Base-by-base conservation (phyloP, 2,113 vertebrate genomes). In the Ivindomyrus marchei region DNA sequence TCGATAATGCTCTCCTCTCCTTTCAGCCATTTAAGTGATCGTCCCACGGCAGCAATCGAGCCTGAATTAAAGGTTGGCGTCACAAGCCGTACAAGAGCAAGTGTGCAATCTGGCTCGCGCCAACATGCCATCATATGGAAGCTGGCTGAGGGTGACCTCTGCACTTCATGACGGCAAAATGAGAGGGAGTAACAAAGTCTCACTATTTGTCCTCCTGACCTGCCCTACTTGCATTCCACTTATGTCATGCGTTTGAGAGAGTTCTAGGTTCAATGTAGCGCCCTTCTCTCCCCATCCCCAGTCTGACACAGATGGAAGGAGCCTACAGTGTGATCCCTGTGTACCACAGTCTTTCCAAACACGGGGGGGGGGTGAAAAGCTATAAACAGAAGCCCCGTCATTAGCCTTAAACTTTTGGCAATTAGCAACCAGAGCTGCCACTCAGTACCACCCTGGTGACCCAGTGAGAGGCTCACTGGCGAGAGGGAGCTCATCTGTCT, bases 341-440 rank as follows among this genome's bases (percentile, higher is more conserved):
- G 13, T 24, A 62, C 58, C 56, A 50, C 58, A 21, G 24, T 53
- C 21, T 77, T 85, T 17, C 80, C 89, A 70, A 70, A 70, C 62
- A 13, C n/a, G 74, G 62, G 46, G 42, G 89, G 87, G 77, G 90
- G 87, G 66, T 90, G 90, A 4, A n/a, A 47, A 89, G 92, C 85
- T 86, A 87, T 86, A 92, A 89, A 77, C 89, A 77, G 91, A 91
- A 92, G 83, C 88, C 77, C 58, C 15, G 0, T 42, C 36, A 42
- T 80, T 36, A 80, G 31, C 31, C 36, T 36, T 80, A 39, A 36
- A 80, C 36, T 80, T 42, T 80, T 36, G 74, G 74, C 31, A 80
- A 42, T 80, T 94, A 93, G 91, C 89, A 92, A 90, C 91, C 53
- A 80, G 80, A 91, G 88, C 90, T 49, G 13, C 21, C 27, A 88